phyloP scores from a whole-genome alignment of 2,113 vertebrate species.

The Progne subis region DNA sequence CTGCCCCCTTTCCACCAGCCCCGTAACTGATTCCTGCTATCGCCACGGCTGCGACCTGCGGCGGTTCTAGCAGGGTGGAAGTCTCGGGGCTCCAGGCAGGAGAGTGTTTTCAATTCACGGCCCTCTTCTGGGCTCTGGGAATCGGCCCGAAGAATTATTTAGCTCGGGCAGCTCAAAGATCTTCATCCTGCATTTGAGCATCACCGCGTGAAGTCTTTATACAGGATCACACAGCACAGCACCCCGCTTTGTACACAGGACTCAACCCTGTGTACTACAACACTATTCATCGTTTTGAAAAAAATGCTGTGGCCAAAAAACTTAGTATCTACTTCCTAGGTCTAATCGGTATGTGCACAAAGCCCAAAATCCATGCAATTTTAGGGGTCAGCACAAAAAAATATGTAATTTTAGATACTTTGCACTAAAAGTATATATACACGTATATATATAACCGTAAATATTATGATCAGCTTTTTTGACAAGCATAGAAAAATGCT shows the following conservation, averaged over 20 bases:
- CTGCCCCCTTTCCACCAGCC: background rate
- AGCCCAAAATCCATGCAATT: background rate
- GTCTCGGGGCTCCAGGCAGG: background rate
- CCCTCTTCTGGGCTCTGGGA: background rate
- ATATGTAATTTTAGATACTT: background rate
- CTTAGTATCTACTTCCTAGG: background rate
- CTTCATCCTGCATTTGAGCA: background rate
- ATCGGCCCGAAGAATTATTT: background rate
- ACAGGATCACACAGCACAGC: background rate
- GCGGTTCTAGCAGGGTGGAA: fast-evolving
- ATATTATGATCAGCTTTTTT: background rate
- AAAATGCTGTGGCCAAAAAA: background rate
- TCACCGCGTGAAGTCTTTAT: background rate
- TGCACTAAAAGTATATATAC: background rate
- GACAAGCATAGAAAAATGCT: background rate
- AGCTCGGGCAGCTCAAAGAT: fast-evolving
- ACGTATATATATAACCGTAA: background rate
- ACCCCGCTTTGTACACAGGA: background rate
- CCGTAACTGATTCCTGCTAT: fast-evolving
- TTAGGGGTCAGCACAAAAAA: background rate
- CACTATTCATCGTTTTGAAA: background rate
- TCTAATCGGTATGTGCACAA: background rate
- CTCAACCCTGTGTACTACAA: too few relatives aligned
- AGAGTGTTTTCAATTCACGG: background rate
- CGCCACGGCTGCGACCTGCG: background rate